These are phyloP conservation scores for Diloba caeruleocephala DNA, from an alignment of 2,888 invertebrate species.

Conservation along the genomic window DNA sequence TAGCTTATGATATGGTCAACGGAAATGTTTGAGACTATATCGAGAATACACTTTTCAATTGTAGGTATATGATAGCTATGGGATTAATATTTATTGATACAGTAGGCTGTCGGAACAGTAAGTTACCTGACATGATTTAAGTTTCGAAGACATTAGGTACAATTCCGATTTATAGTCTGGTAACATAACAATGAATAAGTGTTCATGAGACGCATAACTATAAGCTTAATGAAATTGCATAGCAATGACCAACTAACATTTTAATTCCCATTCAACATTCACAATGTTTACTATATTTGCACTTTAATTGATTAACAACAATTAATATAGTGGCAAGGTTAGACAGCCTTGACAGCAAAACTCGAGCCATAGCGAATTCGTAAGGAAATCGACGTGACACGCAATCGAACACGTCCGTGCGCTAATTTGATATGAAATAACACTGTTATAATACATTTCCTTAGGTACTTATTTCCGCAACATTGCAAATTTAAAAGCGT, in stretches of 20 bases:
- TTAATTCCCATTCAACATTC: constrained; percentile 14
- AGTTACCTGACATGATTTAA: background rate
- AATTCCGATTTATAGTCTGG: too few species aligned
- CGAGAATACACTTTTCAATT: constrained; percentile 23
- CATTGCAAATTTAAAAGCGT: constrained; percentile 14
- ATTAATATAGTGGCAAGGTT: constrained; percentile 44
- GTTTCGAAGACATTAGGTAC: too few species aligned
- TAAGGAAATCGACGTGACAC: constrained; percentile 38
- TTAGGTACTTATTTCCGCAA: constrained; percentile 34
- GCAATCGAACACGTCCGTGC: constrained; percentile 30
- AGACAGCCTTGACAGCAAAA: constrained; percentile 49
- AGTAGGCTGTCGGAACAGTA: background rate
- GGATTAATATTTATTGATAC: constrained; percentile 4
- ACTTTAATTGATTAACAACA: constrained; percentile 21
- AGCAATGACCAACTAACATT: constrained; percentile 12
- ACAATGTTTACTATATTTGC: constrained; percentile 22
- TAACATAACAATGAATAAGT: background rate
- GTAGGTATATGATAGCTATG: constrained; percentile 8
- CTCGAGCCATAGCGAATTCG: constrained; percentile 32
- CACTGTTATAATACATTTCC: constrained; percentile 28
- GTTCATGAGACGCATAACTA: background rate
- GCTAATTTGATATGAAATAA: constrained; percentile 24
- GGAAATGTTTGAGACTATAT: constrained; percentile 43
- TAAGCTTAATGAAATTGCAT: background rate
- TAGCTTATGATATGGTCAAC: constrained; percentile 37